phyloP scores from a whole-genome alignment of 2,888 invertebrate genomes.

The Erebia aethiops region DNA sequence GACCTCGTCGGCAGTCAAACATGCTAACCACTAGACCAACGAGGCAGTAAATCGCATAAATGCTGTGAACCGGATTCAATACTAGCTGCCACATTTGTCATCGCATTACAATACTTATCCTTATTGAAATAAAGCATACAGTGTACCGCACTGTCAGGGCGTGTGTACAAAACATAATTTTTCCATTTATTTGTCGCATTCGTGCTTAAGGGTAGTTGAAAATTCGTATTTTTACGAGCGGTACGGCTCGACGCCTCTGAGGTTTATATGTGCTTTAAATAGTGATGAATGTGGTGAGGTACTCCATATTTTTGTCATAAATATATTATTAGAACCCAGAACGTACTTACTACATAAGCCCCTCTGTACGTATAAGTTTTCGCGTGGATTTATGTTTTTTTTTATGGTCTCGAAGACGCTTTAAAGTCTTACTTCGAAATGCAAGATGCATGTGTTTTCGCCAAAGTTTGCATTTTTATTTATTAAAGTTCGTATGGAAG shows the following conservation, averaged over 20 bases:
- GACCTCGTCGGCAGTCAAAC: too few species aligned
- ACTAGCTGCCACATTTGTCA: not conserved
- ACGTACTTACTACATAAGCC: too few species aligned
- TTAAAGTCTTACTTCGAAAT: too few species aligned
- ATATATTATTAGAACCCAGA: too few species aligned
- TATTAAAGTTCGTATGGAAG: too few species aligned
- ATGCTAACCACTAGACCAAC: too few species aligned
- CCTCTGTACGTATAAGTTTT: too few species aligned
- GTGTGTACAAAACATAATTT: constrained; percentile 38
- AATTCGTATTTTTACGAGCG: constrained; percentile 41
- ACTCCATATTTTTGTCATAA: not conserved
- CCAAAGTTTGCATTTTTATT: too few species aligned
- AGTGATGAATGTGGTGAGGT: constrained; percentile 28
- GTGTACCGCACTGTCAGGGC: constrained; percentile 3
- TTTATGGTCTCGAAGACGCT: too few species aligned
- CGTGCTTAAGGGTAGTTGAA: constrained; percentile 40
- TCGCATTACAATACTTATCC: constrained; percentile 14
- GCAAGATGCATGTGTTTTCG: too few species aligned
- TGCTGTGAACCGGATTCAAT: constrained; percentile 5
- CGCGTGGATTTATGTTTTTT: too few species aligned
- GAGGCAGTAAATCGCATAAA: not conserved
- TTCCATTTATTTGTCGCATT: constrained; percentile 40
- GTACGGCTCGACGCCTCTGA: constrained; percentile 31
- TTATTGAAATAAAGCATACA: constrained; percentile 10
- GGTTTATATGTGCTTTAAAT: constrained; percentile 30